phyloP scores from a whole-genome alignment of 2,113 vertebrate species.

The Ariopsis seemanni region DNA sequence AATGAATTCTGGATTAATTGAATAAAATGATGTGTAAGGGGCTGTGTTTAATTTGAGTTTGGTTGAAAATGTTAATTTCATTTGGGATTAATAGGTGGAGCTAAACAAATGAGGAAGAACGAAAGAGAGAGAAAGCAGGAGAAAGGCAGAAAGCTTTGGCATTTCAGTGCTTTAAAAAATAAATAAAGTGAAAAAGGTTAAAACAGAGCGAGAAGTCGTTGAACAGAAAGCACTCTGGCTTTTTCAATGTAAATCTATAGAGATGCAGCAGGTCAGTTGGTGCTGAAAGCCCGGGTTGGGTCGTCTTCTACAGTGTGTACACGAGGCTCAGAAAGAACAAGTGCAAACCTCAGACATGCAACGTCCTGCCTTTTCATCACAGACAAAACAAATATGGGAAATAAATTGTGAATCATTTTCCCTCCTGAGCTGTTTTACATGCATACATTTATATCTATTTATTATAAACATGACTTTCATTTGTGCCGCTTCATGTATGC shows the following conservation, averaged over 20 bases:
- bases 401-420: background rate
- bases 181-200: background rate
- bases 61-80: background rate
- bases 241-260: background rate
- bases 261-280: background rate
- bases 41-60: background rate
- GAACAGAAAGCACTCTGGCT: no score
- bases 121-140: background rate
- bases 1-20: background rate
- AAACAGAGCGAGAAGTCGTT: background rate
- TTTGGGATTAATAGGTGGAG: background rate
- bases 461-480: no score
- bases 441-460: background rate
- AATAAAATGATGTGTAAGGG: background rate
- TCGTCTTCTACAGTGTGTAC: background rate
- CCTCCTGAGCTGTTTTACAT: background rate
- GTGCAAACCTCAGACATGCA: background rate
- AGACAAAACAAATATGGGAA: background rate
- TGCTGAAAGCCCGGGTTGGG: background rate
- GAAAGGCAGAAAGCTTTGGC: background rate
- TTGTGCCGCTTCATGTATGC: no score
- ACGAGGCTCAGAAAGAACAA: background rate
- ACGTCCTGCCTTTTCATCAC: background rate
- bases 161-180: background rate
- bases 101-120: background rate